A percentile compares a stretch with the other conserved stretches of the same genome.
These are phyloP conservation scores for Eciton burchellii DNA, from an alignment of 1,140 invertebrate species.

Conservation along the genomic window DNA sequence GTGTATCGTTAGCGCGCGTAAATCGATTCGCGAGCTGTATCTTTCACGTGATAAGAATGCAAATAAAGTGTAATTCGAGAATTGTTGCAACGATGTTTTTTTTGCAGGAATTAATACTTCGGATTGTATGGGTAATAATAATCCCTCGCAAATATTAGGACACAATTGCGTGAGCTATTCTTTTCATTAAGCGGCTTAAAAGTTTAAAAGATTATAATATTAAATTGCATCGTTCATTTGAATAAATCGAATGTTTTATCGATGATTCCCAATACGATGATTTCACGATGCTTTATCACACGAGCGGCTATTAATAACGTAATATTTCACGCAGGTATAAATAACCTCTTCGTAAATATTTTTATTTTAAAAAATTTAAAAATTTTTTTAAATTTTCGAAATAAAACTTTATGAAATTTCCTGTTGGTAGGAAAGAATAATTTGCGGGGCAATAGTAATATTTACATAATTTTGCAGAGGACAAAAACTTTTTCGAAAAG, in stretches of 20 bases:
- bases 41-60: background rate
- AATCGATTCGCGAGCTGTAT: background rate
- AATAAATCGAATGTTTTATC: background rate
- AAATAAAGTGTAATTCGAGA: background rate
- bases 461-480: conserved; percentile 7
- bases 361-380: background rate
- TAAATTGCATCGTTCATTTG: background rate
- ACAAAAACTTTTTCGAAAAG: background rate
- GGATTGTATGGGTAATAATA: no score
- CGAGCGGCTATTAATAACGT: background rate
- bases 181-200: background rate
- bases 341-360: conserved; percentile 11
- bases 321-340: background rate
- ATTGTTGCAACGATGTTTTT: no score
- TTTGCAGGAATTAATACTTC: no score
- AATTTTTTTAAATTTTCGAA: no score
- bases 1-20: background rate
- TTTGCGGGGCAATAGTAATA: background rate
- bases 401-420: no score
- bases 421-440: background rate
- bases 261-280: background rate
- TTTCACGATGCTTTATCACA: no score
- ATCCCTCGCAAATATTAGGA: no score
- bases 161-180: no score
- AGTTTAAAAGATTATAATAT: background rate